A percentile compares a stretch with the other conserved stretches of the same genome.
phyloP scores from a whole-genome alignment of 2,797 vertebrate species.

The Vipera latastei region DNA sequence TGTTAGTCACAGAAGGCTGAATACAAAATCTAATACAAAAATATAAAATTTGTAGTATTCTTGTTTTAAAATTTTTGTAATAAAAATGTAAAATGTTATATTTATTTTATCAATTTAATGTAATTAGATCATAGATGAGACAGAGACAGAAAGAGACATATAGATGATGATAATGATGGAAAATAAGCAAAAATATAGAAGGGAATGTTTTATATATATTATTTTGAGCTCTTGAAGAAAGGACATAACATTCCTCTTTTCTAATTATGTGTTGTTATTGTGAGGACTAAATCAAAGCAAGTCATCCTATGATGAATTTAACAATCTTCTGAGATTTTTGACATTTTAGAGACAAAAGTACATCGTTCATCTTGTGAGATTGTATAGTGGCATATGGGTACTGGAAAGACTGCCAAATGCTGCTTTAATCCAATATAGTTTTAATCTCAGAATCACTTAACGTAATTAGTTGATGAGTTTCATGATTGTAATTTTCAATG shows the following conservation, averaged over 20 bases:
- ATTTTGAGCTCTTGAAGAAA: not conserved
- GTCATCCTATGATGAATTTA: not conserved
- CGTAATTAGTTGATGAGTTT: conserved; percentile 7
- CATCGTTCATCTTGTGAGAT: not conserved
- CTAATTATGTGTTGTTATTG: not conserved
- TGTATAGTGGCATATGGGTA: not conserved
- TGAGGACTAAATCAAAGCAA: not conserved
- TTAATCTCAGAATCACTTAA: conserved; percentile 10
- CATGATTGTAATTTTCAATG: conserved; percentile 12
- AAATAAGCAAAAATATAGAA: not conserved
- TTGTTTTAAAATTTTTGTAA: not conserved
- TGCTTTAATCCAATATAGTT: not conserved
- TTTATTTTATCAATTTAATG: not conserved
- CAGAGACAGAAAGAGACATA: not conserved
- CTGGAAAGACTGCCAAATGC: not conserved
- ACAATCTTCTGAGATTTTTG: not conserved
- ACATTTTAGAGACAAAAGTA: not conserved
- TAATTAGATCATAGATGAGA: not conserved
- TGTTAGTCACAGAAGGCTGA: not conserved
- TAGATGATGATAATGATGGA: not conserved
- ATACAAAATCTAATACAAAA: not conserved
- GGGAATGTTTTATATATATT: not conserved
- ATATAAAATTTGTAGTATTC: not conserved
- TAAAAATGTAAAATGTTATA: not conserved
- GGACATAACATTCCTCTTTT: not conserved